Evolutionary conservation across 2,888 invertebrate species (phyloP).

Genomic region (Shargacucullia verbasci): DNA sequence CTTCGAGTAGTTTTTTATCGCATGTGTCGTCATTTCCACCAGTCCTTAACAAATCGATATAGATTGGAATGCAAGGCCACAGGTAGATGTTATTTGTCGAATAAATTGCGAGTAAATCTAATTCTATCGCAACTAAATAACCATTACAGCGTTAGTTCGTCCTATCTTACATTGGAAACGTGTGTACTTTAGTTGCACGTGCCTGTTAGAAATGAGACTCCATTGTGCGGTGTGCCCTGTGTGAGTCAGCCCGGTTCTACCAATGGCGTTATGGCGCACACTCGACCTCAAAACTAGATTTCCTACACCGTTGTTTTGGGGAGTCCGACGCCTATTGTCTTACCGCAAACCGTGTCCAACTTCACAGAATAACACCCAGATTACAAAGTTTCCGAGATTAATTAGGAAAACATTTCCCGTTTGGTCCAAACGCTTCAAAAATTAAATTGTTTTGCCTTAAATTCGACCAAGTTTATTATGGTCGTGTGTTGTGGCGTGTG

Average conservation of each 20-base stretch:
- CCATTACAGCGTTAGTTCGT: conserved; percentile 52
- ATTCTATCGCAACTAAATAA: conserved; percentile 52
- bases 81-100: conserved; percentile 40
- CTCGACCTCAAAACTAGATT: conserved; percentile 63
- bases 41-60: conserved; percentile 8
- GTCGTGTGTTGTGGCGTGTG: conserved; percentile 48
- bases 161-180: conserved; percentile 47
- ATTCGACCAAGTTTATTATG: conserved; percentile 29
- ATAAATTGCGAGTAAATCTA: conserved; percentile 49
- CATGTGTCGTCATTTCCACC: not conserved
- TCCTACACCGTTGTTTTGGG: conserved; percentile 58
- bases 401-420: conserved; percentile 42
- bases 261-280: conserved; percentile 59
- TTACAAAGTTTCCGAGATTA: conserved; percentile 39
- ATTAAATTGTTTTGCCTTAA: conserved; percentile 31
- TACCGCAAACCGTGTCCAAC: conserved; percentile 56
- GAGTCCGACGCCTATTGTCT: conserved; percentile 59
- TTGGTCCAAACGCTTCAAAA: conserved; percentile 15
- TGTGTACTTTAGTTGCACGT: conserved; percentile 59
- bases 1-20: too few relatives aligned
- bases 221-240: conserved; percentile 55
- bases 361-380: conserved; percentile 37
- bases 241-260: conserved; percentile 64
- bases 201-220: conserved; percentile 49
- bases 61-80: conserved; percentile 37